Evolutionary conservation across 2,888 invertebrate genomes (phyloP).

Genomic region (Lepidonotus clava): DNA sequence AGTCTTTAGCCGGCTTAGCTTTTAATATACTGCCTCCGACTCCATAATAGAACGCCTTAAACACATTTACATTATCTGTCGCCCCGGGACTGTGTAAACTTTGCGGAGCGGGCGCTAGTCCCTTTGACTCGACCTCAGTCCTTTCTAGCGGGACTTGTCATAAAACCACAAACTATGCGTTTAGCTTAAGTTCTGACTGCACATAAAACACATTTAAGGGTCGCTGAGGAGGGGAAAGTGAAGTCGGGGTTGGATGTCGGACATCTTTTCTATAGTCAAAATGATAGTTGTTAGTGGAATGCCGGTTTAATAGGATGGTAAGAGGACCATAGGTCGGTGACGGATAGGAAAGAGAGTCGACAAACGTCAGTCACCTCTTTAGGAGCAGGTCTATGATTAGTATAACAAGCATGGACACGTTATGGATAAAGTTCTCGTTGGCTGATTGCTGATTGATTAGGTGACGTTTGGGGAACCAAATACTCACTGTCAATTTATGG

Average conservation of each 20-base stretch:
- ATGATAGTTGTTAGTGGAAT: no score
- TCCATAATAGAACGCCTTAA: neutral
- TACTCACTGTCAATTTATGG: no score
- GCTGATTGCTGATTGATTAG: no score
- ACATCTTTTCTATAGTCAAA: no score
- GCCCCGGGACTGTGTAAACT: slow-evolving; percentile 27
- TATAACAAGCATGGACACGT: no score
- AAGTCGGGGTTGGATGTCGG: neutral
- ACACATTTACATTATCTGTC: slow-evolving; percentile 26
- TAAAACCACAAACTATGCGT: slow-evolving; percentile 31
- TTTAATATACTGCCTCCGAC: slow-evolving; percentile 28
- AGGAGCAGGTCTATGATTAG: no score
- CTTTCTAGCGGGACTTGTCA: neutral
- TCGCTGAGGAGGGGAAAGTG: neutral
- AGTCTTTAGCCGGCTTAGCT: slow-evolving; percentile 28
- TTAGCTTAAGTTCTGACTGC: neutral
- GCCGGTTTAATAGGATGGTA: no score
- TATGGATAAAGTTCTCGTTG: no score
- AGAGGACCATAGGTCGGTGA: no score
- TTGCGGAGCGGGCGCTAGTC: neutral
- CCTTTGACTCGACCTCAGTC: neutral
- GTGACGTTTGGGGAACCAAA: no score
- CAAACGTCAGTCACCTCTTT: no score
- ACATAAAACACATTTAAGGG: neutral
- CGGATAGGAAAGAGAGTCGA: no score